Evolutionary conservation across 2,113 vertebrate species (phyloP), one percentile per base, ranked within the genome.

Genomic region (Tretioscincus oriximinensis): DNA sequence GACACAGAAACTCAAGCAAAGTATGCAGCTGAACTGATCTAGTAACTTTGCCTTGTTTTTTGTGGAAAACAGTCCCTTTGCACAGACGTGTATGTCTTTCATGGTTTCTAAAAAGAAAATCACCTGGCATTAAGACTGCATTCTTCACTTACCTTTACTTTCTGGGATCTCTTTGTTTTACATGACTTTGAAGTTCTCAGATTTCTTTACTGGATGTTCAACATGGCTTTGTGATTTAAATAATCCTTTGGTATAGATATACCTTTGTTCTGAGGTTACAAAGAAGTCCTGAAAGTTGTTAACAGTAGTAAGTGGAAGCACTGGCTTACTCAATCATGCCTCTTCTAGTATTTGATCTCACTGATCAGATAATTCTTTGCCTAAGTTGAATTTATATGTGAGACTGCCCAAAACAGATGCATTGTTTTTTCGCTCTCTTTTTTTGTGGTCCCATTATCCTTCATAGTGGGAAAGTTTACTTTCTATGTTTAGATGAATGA

Each of bases 161-260:
- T 81, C 64, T 2, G 20, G 66, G 21, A 11, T 82, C 61, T 61
- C 47, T 47, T 71, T 45, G 68, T 7, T 82, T 70, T 29, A 69
- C 5, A 51, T 69, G 0, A 66, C 26, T 54, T 81, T 60, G 31
- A 7, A 68, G 61, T 4, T n/a, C 63, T 87, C 45, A 54, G 2
- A 45, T 86, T 82, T 83, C 58, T 5, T 58, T 20, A 82, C 64
- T 61, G 22, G 12, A 54, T 84, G 29, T 77, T 76, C 85, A 76
- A 73, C 78, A 18, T 10, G 51, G 61, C 74, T 76, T 77, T 18
- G 41, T 76, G 5, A 76, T 73, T 90, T 70, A 82, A 88, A 82
- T 73, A 58, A 81, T 74, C 10, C 84, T 28, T 61, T 58, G 3
- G 1, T 78, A 84, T 64, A 82, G 26, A 85, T 24, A 54, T 8